Evolutionary conservation across 2,888 invertebrate species (phyloP).

Genomic region (Papilio demoleus): DNA sequence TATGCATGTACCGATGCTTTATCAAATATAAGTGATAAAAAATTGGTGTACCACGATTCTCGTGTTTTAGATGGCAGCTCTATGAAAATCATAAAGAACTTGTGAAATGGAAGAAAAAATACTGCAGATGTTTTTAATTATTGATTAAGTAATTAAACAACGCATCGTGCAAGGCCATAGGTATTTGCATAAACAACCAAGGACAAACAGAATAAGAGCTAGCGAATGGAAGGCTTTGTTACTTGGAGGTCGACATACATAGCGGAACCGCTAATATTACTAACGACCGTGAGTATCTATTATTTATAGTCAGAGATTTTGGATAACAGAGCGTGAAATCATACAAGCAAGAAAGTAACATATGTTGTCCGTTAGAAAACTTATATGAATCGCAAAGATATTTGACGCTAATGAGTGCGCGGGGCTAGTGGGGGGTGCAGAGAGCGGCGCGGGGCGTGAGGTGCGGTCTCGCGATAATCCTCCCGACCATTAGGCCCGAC

Average conservation of each 20-base stretch:
- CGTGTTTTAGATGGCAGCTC: slow-evolving; percentile 43
- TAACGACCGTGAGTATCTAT: too few relatives aligned
- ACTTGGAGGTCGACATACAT: background rate
- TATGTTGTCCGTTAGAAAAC: slow-evolving; percentile 8
- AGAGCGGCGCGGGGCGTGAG: slow-evolving; percentile 60
- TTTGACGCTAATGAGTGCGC: slow-evolving; percentile 74
- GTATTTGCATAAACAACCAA: slow-evolving; percentile 6
- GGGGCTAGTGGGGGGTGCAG: slow-evolving; percentile 56
- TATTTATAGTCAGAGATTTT: too few relatives aligned
- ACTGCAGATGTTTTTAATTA: background rate
- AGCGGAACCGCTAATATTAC: background rate
- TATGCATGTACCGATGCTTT: slow-evolving; percentile 60
- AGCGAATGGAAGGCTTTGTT: background rate
- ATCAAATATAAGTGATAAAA: slow-evolving; percentile 46
- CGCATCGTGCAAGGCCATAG: background rate
- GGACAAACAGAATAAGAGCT: background rate
- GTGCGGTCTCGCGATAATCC: slow-evolving; percentile 76
- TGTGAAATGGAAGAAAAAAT: too few relatives aligned
- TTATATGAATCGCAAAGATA: slow-evolving; percentile 44
- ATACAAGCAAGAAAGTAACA: background rate
- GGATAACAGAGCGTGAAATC: background rate
- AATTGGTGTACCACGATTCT: slow-evolving; percentile 38
- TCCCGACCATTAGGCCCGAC: slow-evolving; percentile 81
- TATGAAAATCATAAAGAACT: background rate
- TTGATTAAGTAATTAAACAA: background rate